Evolutionary conservation across 1,140 invertebrate species (phyloP), one percentile per base, ranked within the genome.

Genomic region (Campoletis sonorensis): DNA sequence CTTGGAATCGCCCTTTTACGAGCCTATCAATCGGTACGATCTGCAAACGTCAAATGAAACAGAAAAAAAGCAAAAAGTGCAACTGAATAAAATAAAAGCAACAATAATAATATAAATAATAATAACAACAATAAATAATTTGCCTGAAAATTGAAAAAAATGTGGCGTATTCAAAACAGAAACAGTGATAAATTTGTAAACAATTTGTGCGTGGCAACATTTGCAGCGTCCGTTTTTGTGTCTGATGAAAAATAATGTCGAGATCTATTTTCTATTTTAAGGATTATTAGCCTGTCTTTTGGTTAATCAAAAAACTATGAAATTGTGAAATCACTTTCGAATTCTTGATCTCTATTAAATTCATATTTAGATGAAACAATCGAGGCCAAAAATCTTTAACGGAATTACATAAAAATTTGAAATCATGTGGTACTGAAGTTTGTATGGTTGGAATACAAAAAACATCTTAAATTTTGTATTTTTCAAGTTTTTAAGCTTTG

Each of bases 1-100:
- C 98, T 95, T 98, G 97, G 93, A 98, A 99, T 85, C 96, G 95
- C 89, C 97, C 97, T 93, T 98, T 98, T 87, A 98, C 97, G 93
- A 97, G 94, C 93, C 93, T 96, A 94, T 97, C 96, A 93, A 97
- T 96, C 86, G 96, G 95, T 91, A 97, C 96, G 93, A 96, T 97
- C 96, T 97, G 93, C 80, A 92, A 92, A 90, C 80, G 86, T 93
- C 93, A 92, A 84, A 83, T 85, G 83, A 82, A 81, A 85, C 80
- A 70, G 92, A 92, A 91, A 90, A 89, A 92, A 92, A 92, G 91
- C 92, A 89, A 88, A 86, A 82, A 86, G 85, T 82, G 79, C 70
- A 83, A 73, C 33, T 85, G 77, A 81, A 85, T 83, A 71, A 18
- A 70, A 33, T 81, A 80, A 68, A 49, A 67, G 37, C 73, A 72